phyloP scores from a whole-genome alignment of 2,888 invertebrate genomes.

The Dasysyrphus albostriatus region DNA sequence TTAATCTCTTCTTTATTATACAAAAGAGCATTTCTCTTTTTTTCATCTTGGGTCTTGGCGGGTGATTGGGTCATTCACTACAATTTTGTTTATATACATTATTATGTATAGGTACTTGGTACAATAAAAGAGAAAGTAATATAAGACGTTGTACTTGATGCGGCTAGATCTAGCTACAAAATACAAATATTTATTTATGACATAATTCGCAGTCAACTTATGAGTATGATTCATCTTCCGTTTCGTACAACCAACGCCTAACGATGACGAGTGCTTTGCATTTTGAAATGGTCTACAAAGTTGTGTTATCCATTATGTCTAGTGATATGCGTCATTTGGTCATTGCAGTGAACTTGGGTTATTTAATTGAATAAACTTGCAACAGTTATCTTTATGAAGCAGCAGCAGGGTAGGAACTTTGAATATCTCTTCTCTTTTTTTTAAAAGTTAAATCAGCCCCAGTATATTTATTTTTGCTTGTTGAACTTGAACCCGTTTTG shows the following conservation, averaged over 20 bases:
- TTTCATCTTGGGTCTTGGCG: not conserved
- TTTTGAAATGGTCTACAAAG: not conserved
- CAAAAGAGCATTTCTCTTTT: not conserved
- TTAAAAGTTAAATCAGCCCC: not conserved
- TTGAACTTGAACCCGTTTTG: constrained; percentile 24
- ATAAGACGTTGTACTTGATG: not conserved
- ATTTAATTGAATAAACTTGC: not conserved
- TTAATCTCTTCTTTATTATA: not conserved
- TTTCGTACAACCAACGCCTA: constrained; percentile 4
- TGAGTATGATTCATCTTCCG: constrained; percentile 13
- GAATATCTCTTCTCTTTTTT: not conserved
- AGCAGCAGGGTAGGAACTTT: not conserved
- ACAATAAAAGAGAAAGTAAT: not conserved
- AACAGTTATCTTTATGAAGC: not conserved
- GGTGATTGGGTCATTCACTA: not conserved
- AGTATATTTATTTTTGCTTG: constrained; percentile 1
- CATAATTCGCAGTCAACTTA: not conserved
- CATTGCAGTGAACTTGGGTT: constrained; percentile 5
- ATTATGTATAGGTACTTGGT: not conserved
- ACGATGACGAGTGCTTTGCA: constrained; percentile 8
- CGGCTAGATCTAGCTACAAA: not conserved
- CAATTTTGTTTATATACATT: not conserved
- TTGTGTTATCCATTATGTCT: not conserved
- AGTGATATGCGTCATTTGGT: not conserved
- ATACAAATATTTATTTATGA: not conserved